Evolutionary conservation across 2,888 invertebrate species (phyloP), one percentile per base, ranked within the genome.

Genomic region (Philaethria dido): DNA sequence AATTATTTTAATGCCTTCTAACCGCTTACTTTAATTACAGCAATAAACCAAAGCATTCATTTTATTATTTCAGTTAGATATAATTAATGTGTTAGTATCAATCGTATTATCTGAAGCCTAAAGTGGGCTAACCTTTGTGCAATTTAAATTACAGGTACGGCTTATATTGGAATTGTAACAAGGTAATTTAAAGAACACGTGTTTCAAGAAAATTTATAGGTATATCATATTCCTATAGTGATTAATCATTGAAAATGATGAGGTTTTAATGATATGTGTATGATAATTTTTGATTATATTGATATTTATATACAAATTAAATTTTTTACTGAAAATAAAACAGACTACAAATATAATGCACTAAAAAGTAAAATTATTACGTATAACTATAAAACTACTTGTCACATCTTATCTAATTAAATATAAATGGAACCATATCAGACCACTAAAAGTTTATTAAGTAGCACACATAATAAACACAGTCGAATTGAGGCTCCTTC

Each of bases 141-240:
- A 60, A 45, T 47, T 29, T 60, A 60, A 60, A 60, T 60, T 47
- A 60, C 25, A 29, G 60, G 60, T 60, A 29, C 33, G 44, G 45
- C 45, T 60, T 22, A 47, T 29, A 45, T 60, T 45, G 29, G 60
- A 33, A 20, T 45, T 60, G 44, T 60, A 60, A 20, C 45, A 33
- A 60, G 22, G n/a, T 45, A 47, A 60, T 45, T 60, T 47, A 20
- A 29, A 47, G 29, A 9, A 33, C 13, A 42, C 20, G 55, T 39
- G 42, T 22, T 57, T 57, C 16, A 3, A 18, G 14, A 20, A 25
- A 33, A 57, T 20, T 14, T 57, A 39, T 22, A n/a, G n/a, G n/a
- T n/a, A 14, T 42, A 1, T 36, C 14, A 39, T 20, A 36, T 55
- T 55, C 14, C 20, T 20, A 2, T 16, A 42, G n/a, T 22, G n/a